Evolutionary conservation across 2,113 vertebrate genomes (phyloP), one percentile per base, ranked within the genome.

Genomic region (Sciurus niger): DNA sequence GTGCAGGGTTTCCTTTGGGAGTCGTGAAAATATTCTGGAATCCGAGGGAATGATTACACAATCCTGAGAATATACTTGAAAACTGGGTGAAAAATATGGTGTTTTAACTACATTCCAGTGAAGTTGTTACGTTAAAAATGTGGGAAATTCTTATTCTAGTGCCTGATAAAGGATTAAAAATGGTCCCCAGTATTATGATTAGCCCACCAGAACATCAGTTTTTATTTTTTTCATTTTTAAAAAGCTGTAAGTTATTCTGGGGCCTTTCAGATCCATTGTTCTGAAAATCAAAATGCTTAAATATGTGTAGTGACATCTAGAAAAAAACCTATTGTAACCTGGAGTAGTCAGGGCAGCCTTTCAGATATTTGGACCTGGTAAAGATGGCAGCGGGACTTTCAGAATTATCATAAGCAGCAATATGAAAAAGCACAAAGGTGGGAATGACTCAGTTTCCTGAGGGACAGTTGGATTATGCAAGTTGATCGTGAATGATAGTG

Each of bases 21-120:
- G 22, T 84, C 37, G 74, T 83, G 14, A 77, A 86, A 43, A 65
- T 73, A 30, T 40, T 85, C 84, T 86, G 51, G 22, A 65, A 72
- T 65, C 43, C 37, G 17, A 67, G 22, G 11, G 22, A 37, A 28
- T 46, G 46, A 48, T 22, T 53, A 30, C 8, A 86, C 4, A 55
- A 25, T 1, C 51, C 51, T 58, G 24, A 53, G 32, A 88, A 70
- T 30, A 63, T 16, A 30, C 3, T 13, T 17, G 48, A 77, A 80
- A 63, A 80, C 13, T 72, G 37, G 63, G 32, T 55, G 40, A 85
- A 68, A 8, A 34, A 1, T 16, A 18, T 0, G 34, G 4, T 13
- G 78, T 85, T 93, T 93, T 68, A 96, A 43, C 80, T 84, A 58
- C 37, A 77, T 65, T 40, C 82, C 4, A 76, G 82, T 72, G 70